Evolutionary conservation across 2,888 invertebrate genomes (phyloP), one percentile per base, ranked within the genome.

Genomic region (Macrosiphum euphorbiae): DNA sequence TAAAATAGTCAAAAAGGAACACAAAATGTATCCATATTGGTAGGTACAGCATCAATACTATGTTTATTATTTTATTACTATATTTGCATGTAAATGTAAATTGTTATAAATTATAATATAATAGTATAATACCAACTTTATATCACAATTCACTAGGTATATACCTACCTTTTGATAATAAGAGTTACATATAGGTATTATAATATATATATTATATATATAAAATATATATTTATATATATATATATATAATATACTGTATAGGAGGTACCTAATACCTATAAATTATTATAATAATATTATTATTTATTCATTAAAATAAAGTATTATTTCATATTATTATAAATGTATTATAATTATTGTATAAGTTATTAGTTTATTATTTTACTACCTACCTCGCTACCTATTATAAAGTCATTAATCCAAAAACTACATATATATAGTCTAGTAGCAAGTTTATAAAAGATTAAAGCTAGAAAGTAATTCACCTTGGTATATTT

Each of bases 401-500:
- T n/a, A n/a, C 67, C 16, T 35, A 78, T 78, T 16, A 78, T 78
- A 20, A 35, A 78, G 35, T 35, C n/a, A 78, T 78, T 78, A 78
- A 78, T 78, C 35, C 67, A 78, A 78, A 67, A 78, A 16, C 20
- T 78, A 78, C 20, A 5, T 7, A 5, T 11, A 78, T 35, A 35
- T 7, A 35, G 5, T 78, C 35, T 78, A 78, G 35, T 35, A 78
- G 20, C 35, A 35, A 35, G 20, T 35, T 78, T 78, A 20, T 35
- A 78, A 78, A 78, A 78, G 35, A 78, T 78, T 20, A 20, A 78
- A 78, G 78, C 78, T 78, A 78, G 35, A 78, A 78, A 78, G 78
- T 78, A 78, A 78, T 78, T 78, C 35, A 78, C 78, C 78, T 78
- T 78, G 78, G 78, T 35, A 78, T 78, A 78, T 78, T 35, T 67